Conservation (phyloP, 53 echinoderm and acorn worm genomes). For the Echinometra lucunter region DNA sequence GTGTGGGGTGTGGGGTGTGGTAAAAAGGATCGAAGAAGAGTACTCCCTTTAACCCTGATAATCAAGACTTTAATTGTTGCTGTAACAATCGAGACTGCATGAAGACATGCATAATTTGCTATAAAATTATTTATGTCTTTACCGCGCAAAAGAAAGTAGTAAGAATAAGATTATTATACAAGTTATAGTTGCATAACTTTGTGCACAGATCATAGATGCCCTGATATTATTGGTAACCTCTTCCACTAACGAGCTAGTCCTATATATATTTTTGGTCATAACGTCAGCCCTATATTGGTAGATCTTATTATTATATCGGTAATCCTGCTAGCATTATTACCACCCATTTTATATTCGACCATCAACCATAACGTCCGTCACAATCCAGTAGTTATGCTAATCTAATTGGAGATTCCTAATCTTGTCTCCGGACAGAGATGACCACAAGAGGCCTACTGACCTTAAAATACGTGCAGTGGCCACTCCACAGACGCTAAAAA, state of each 20-base stretch:
- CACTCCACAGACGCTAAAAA: neutral
- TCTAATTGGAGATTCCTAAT: neutral
- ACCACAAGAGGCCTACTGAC: conserved; percentile 2
- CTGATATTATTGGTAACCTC: too few species aligned
- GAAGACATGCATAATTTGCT: too few species aligned
- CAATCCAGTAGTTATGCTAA: neutral
- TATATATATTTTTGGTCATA: neutral
- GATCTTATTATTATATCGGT: neutral
- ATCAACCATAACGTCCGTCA: neutral
- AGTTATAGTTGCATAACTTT: too few species aligned
- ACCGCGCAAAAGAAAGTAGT: too few species aligned
- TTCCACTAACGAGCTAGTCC: too few species aligned
- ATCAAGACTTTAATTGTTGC: too few species aligned
- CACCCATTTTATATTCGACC: neutral
- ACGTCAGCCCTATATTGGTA: neutral
- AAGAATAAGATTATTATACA: too few species aligned
- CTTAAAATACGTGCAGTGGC: neutral
- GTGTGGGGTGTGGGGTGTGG: neutral
- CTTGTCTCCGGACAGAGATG: neutral
- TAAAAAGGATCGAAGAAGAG: too few species aligned
- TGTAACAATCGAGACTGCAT: too few species aligned
- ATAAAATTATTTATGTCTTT: too few species aligned
- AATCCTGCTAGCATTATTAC: neutral
- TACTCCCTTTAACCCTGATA: too few species aligned
- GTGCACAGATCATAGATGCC: too few species aligned